phyloP scores from a whole-genome alignment of 2,888 invertebrate species.

The Pammene fasciana region DNA sequence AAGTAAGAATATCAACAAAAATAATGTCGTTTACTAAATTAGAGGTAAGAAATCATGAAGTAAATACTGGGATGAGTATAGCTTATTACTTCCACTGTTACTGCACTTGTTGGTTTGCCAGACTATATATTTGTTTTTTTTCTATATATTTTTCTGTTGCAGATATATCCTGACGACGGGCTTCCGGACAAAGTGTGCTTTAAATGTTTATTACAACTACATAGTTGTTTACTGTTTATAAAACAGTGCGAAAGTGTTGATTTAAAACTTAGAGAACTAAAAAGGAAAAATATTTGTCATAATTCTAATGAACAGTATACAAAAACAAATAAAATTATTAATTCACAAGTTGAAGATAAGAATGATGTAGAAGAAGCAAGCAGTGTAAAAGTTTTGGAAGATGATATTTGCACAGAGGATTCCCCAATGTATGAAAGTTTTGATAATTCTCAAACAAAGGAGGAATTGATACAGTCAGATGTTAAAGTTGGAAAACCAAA shows the following conservation, averaged over 20 bases:
- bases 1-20: conserved; percentile 59
- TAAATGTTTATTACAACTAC: conserved; percentile 60
- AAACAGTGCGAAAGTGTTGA: conserved; percentile 65
- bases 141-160: conserved; percentile 44
- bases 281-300: background rate
- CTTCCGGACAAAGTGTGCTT: conserved; percentile 66
- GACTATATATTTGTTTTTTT: background rate
- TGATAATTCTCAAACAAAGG: conserved; percentile 41
- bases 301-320: background rate
- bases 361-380: conserved; percentile 10
- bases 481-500: conserved; percentile 41
- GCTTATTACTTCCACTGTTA: no score
- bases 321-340: background rate
- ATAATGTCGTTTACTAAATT: conserved; percentile 67
- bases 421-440: conserved; percentile 38
- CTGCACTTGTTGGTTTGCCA: no score
- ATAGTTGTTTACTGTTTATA: conserved; percentile 66
- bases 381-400: conserved; percentile 38
- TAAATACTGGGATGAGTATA: no score
- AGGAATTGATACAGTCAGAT: conserved; percentile 30
- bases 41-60: conserved; percentile 50
- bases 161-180: conserved; percentile 70
- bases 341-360: background rate
- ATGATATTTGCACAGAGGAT: conserved; percentile 27
- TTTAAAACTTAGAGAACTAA: conserved; percentile 54